Evolutionary conservation across 2,888 invertebrate genomes (phyloP).

Genomic region (Aspidiotus rigidus): DNA sequence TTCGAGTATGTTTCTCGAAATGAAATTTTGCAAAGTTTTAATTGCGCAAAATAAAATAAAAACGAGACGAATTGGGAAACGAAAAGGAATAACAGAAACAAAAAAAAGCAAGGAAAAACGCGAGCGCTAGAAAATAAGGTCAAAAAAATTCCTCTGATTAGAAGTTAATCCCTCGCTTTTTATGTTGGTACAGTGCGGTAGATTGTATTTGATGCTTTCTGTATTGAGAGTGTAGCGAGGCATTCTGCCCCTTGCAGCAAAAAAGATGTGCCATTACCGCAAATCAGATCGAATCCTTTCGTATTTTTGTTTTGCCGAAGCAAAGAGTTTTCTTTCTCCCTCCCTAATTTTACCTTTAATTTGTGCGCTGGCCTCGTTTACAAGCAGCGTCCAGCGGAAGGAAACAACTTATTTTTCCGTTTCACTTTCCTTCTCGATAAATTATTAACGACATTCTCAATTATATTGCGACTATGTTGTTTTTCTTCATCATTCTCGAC

Average conservation of each 20-base stretch:
- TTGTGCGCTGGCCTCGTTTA: slow-evolving; percentile 7
- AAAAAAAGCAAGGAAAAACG: background rate
- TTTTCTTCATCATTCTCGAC: no score
- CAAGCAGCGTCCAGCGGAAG: background rate
- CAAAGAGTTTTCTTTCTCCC: no score
- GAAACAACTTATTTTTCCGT: no score
- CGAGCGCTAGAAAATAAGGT: background rate
- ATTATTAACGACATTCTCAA: background rate
- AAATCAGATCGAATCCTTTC: slow-evolving; percentile 25
- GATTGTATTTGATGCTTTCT: slow-evolving; percentile 13
- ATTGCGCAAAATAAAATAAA: slow-evolving; percentile 17
- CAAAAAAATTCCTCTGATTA: slow-evolving; percentile 8
- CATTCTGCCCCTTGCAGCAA: background rate
- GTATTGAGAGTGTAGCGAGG: slow-evolving; percentile 15
- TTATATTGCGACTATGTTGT: background rate
- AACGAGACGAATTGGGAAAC: background rate
- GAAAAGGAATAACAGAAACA: slow-evolving; percentile 5
- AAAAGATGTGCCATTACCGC: slow-evolving; percentile 31
- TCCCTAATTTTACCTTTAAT: slow-evolving; percentile 27
- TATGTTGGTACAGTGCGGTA: no score
- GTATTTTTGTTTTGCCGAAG: slow-evolving; percentile 5
- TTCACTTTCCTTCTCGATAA: background rate
- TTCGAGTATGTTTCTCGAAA: background rate
- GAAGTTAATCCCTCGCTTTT: slow-evolving; percentile 14
- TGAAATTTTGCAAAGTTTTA: slow-evolving; percentile 12